phyloP scores from a whole-genome alignment of 2,888 invertebrate genomes.

The Colletes collaris region DNA sequence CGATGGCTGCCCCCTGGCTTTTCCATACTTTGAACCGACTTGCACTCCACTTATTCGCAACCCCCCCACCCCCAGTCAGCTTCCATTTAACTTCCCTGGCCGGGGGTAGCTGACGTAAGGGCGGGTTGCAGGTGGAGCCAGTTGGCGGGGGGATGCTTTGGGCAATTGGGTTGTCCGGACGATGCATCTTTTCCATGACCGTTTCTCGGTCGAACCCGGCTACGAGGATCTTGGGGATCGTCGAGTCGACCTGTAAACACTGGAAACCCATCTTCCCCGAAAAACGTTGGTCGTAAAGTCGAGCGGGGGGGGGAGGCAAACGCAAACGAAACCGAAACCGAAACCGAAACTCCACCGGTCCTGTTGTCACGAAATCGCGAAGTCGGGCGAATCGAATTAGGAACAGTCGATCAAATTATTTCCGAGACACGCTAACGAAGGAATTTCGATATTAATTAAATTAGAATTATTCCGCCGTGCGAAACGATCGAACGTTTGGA shows the following conservation, averaged over 20 bases:
- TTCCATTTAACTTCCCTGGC: constrained; percentile 41
- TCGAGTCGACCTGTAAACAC: constrained; percentile 74
- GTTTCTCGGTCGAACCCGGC: constrained; percentile 42
- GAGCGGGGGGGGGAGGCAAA: no score
- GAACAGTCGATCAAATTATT: no score
- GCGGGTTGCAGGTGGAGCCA: constrained; percentile 70
- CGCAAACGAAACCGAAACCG: neutral
- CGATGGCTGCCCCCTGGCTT: constrained; percentile 63
- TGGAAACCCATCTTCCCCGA: constrained; percentile 72
- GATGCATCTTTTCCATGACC: constrained; percentile 54
- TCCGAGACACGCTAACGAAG: no score
- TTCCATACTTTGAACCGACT: constrained; percentile 59
- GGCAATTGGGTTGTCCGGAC: constrained; percentile 59
- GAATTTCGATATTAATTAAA: no score
- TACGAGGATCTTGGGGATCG: constrained; percentile 59
- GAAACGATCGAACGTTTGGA: no score
- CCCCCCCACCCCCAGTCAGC: constrained; percentile 4
- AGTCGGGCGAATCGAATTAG: no score
- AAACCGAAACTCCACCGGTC: neutral
- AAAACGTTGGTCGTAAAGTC: constrained; percentile 19
- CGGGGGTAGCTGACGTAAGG: constrained; percentile 47
- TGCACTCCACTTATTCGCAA: constrained; percentile 34
- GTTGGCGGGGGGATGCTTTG: constrained; percentile 53
- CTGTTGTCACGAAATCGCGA: no score
- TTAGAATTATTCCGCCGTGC: no score